These are phyloP conservation scores for Muscicapa striata DNA, from an alignment of 2,797 vertebrate genomes.

Conservation along the genomic window DNA sequence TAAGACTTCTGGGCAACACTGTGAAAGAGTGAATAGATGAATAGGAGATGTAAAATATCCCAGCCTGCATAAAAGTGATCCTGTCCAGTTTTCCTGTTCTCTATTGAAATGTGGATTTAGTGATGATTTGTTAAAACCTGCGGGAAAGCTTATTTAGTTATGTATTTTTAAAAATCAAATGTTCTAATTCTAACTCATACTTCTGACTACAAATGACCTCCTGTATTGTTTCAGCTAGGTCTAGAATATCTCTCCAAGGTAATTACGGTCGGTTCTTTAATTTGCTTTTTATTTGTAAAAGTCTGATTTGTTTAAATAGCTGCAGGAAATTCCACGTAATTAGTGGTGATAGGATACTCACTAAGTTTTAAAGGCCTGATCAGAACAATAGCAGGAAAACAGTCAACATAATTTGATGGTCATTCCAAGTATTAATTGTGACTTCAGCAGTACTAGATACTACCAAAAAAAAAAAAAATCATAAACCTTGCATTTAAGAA, in stretches of 20 bases:
- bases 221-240: neutral
- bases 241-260: neutral
- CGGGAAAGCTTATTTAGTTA: neutral
- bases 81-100: conserved; percentile 11
- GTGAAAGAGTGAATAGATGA: conserved; percentile 24
- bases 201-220: neutral
- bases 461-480: neutral
- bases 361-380: conserved; percentile 5
- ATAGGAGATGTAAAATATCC: conserved; percentile 20
- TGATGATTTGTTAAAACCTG: conserved; percentile 9
- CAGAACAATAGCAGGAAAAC: neutral
- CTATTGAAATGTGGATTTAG: conserved; percentile 19
- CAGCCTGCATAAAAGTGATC: neutral
- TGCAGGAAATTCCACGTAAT: neutral
- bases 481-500: neutral
- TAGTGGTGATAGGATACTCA: neutral
- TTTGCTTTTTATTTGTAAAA: neutral
- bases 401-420: neutral
- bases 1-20: conserved; percentile 2
- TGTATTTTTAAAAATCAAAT: neutral
- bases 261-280: neutral
- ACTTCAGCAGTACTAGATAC: neutral
- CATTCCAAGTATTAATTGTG: neutral
- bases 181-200: neutral
- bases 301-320: neutral